phyloP scores from a whole-genome alignment of 2,797 vertebrate species.

The Salmo trutta region DNA sequence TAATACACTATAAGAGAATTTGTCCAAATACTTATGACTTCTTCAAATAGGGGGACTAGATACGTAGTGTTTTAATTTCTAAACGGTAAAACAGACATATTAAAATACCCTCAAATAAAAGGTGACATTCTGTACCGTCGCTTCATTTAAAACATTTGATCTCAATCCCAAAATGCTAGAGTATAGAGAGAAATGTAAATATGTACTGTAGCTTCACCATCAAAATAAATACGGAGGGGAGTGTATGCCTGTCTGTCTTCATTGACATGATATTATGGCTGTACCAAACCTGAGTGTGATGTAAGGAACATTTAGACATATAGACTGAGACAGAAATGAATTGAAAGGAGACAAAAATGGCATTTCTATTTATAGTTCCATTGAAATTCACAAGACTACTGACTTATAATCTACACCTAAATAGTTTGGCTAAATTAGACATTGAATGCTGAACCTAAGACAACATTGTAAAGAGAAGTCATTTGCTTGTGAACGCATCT shows the following conservation, averaged over 20 bases:
- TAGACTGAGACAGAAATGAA: not conserved
- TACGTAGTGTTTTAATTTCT: too few relatives aligned
- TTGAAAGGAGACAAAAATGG: not conserved
- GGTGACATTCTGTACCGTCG: too few relatives aligned
- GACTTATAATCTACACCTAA: not conserved
- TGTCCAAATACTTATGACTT: too few relatives aligned
- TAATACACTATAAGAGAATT: too few relatives aligned
- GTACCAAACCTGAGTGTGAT: not conserved
- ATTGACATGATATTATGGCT: not conserved
- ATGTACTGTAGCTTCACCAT: too few relatives aligned
- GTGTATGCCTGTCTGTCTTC: not conserved
- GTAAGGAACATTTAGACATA: not conserved
- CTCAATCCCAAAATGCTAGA: too few relatives aligned
- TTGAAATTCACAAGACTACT: not conserved
- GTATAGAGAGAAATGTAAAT: too few relatives aligned
- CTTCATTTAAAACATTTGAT: too few relatives aligned
- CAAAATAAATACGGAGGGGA: too few relatives aligned
- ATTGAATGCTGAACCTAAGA: not conserved
- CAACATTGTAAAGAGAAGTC: not conserved
- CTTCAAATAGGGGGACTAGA: too few relatives aligned
- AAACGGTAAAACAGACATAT: too few relatives aligned
- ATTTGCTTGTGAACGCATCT: not conserved
- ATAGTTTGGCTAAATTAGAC: not conserved
- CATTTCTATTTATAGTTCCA: not conserved
- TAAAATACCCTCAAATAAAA: too few relatives aligned